phyloP scores from a whole-genome alignment of 2,113 vertebrate genomes.

The Boulengeromyrus knoepffleri region DNA sequence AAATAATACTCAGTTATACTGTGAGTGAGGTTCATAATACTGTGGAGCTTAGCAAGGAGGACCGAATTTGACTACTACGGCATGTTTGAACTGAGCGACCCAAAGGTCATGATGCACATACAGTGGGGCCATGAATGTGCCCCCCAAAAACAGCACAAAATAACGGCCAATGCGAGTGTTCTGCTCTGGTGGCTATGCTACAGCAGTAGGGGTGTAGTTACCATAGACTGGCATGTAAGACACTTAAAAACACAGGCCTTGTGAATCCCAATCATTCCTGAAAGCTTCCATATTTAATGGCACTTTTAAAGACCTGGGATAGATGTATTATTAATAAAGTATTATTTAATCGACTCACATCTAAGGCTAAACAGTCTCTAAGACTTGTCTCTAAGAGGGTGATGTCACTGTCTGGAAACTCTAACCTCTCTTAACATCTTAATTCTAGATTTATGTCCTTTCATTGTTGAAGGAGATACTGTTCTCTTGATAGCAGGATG shows the following conservation, averaged over 20 bases:
- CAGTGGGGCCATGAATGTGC: neutral
- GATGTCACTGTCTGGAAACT: slow-evolving; percentile 15
- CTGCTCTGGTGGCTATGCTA: neutral
- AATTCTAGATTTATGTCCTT: neutral
- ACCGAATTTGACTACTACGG: neutral
- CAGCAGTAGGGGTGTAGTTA: neutral
- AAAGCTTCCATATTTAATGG: slow-evolving; percentile 9
- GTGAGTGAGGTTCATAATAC: neutral
- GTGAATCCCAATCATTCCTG: neutral
- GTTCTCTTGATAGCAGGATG: neutral
- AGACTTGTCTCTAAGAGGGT: slow-evolving; percentile 4
- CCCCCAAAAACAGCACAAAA: neutral
- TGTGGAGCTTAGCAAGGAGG: neutral
- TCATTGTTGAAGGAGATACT: neutral
- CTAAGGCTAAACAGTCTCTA: slow-evolving; percentile 8
- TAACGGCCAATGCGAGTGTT: neutral
- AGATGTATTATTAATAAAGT: slow-evolving; percentile 17
- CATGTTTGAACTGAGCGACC: neutral
- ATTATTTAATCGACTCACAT: slow-evolving; percentile 15
- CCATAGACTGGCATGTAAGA: neutral
- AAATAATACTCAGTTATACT: neutral
- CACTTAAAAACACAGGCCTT: neutral
- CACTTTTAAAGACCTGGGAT: slow-evolving; percentile 6
- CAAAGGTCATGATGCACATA: neutral
- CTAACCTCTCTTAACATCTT: neutral